These are phyloP conservation scores for Portunus trituberculatus DNA, from an alignment of 1,140 invertebrate species.

Conservation along the genomic window DNA sequence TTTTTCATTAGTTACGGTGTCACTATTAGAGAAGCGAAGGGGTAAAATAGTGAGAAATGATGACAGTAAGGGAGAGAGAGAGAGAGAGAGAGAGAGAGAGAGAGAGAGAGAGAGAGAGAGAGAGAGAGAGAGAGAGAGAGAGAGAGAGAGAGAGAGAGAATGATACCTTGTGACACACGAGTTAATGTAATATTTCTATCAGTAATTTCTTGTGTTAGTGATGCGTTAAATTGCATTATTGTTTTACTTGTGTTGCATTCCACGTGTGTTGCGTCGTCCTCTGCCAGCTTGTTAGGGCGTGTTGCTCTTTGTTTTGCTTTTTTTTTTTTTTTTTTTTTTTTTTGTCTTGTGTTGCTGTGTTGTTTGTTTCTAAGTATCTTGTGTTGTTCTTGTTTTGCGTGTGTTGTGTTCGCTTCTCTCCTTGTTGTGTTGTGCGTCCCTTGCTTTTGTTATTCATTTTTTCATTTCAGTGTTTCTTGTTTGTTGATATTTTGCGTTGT, in stretches of 20 bases:
- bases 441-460: too few species aligned
- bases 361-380: too few species aligned
- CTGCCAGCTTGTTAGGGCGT: too few species aligned
- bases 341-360: too few species aligned
- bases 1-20: not conserved
- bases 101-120: not conserved
- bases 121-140: not conserved
- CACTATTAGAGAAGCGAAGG: not conserved
- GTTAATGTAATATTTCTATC: not conserved
- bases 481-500: too few species aligned
- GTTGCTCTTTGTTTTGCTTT: too few species aligned
- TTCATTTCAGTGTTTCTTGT: too few species aligned
- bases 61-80: not conserved
- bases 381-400: too few species aligned
- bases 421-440: too few species aligned
- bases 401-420: too few species aligned
- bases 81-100: not conserved
- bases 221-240: not conserved
- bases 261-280: not conserved
- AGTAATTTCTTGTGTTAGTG: not conserved
- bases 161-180: not conserved
- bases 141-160: not conserved
- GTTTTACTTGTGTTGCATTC: not conserved
- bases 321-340: too few species aligned
- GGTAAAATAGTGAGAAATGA: too few species aligned